These are phyloP conservation scores for Serranus cabrilla DNA, from an alignment of 2,797 vertebrate species.

Conservation along the genomic window DNA sequence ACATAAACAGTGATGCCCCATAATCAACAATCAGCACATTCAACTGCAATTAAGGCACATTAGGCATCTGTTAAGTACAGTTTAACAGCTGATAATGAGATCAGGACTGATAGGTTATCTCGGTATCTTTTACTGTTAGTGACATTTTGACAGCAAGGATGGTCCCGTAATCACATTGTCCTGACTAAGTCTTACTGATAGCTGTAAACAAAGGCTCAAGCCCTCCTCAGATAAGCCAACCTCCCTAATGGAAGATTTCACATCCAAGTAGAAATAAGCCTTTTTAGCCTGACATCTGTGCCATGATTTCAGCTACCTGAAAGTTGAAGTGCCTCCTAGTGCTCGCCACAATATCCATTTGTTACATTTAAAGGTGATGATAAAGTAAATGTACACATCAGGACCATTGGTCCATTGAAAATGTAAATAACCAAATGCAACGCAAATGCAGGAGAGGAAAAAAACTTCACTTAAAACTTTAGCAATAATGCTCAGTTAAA, in stretches of 20 bases:
- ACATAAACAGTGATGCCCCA: neutral
- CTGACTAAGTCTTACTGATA: constrained; percentile 76
- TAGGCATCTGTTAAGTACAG: constrained; percentile 66
- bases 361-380: neutral
- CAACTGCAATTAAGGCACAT: constrained; percentile 60
- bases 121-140: constrained; percentile 71
- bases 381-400: neutral
- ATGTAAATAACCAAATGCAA: neutral
- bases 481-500: neutral
- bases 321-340: neutral
- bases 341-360: neutral
- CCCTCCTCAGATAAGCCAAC: constrained; percentile 42
- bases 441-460: neutral
- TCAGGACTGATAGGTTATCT: constrained; percentile 80
- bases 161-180: constrained; percentile 82
- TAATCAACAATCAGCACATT: constrained; percentile 44
- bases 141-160: constrained; percentile 70
- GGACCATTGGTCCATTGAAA: neutral
- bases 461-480: neutral
- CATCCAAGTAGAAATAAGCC: constrained; percentile 33
- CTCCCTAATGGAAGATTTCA: constrained; percentile 52
- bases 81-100: constrained; percentile 75
- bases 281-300: constrained; percentile 53
- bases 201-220: constrained; percentile 77
- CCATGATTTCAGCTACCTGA: constrained; percentile 10